Base-by-base conservation (phyloP, 2,888 invertebrate genomes). In the Nasonovia ribisnigri region DNA sequence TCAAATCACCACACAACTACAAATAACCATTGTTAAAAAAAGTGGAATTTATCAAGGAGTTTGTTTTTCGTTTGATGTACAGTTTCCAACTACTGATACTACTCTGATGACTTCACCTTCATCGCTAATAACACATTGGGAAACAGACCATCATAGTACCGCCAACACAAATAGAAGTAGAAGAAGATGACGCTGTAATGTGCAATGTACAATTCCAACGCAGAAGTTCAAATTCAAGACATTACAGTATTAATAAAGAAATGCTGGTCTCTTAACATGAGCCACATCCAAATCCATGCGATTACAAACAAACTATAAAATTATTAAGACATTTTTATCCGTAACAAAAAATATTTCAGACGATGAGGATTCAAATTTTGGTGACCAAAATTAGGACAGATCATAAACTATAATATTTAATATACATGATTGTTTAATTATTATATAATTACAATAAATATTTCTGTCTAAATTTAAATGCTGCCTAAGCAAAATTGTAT, bases 31-130 rank as follows among this genome's bases (percentile, higher is more conserved):
- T 93, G 96, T 96, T 51, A 96, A 96, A 88, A 97, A 96, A 95
- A 95, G 96, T 60, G 97, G 97, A 0, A 96, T 96, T n/a, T 95
- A 95, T 94, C 95, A 96, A 94, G 96, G 95, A 29, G 95, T 98
- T 92, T 98, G 98, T 95, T 96, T 98, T 90, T 98, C 98, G 98
- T 98, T 98, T 95, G 97, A 97, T 26, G 97, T 97, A 95, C 96
- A 96, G 90, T 98, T 98, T 95, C 97, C 98, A 8, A 96, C 96
- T 94, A 95, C 95, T 11, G 94, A 95, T 88, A 95, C 96, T 46
- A 95, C 95, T 24, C 95, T 97, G 84, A 97, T 97, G 10, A 97
- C 97, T 2, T 96, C 96, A 92, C 97, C 97, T 0, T 95, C 95
- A 48, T 95, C 96, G 91, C 96, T 96, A 91, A 95, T 96, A 88